Conservation (phyloP, 2,888 invertebrate species). For the Melanostoma scalare region DNA sequence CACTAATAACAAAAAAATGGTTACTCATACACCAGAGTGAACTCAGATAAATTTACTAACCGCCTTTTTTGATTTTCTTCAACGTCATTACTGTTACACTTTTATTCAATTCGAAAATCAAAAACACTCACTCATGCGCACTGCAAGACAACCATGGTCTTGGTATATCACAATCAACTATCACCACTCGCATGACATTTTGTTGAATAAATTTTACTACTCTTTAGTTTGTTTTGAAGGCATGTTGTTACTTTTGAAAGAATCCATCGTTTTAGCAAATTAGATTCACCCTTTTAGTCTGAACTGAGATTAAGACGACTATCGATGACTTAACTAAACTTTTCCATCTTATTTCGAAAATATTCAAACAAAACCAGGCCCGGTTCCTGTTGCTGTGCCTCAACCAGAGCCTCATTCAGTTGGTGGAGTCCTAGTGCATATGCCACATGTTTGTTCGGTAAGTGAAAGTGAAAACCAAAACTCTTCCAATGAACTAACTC, state of each 20-base stretch:
- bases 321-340: no score
- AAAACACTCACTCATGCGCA: background rate
- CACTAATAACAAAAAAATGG: background rate
- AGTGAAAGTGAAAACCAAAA: constrained; percentile 75
- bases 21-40: constrained; percentile 15
- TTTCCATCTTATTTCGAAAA: background rate
- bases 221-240: no score
- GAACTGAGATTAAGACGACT: no score
- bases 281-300: no score
- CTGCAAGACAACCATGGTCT: background rate
- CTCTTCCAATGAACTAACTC: constrained; percentile 27
- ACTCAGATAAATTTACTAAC: background rate
- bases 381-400: constrained; percentile 83
- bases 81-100: constrained; percentile 29
- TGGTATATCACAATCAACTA: no score
- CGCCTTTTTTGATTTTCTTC: constrained; percentile 24
- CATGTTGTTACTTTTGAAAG: no score
- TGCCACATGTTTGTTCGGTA: constrained; percentile 93
- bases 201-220: no score
- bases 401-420: constrained; percentile 89
- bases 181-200: no score
- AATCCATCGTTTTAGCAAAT: no score
- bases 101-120: background rate
- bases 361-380: constrained; percentile 76
- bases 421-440: constrained; percentile 93